Evolutionary conservation across 2,888 invertebrate genomes (phyloP).

Genomic region (Morpho deidamia): DNA sequence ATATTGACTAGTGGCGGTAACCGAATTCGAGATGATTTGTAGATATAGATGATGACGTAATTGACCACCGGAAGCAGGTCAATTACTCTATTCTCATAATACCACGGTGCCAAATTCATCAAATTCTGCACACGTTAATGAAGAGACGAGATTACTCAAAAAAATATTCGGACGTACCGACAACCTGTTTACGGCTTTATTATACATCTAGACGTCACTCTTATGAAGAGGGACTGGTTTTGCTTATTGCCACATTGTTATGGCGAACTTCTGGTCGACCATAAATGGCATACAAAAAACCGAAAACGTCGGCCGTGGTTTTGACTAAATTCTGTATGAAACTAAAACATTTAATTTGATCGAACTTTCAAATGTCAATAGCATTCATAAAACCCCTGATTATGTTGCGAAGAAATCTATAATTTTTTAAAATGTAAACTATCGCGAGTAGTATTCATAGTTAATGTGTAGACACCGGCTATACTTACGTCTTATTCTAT

Average conservation of each 20-base stretch:
- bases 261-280: slow-evolving; percentile 10
- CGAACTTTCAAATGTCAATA: not conserved
- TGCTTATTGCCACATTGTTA: slow-evolving; percentile 14
- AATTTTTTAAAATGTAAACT: too few species aligned
- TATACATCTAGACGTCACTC: slow-evolving; percentile 22
- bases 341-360: not conserved
- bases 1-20: too few species aligned
- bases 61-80: too few species aligned
- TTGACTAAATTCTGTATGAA: slow-evolving; percentile 12
- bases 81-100: not conserved
- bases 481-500: too few species aligned
- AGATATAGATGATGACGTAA: too few species aligned
- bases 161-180: slow-evolving; percentile 19
- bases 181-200: slow-evolving; percentile 23
- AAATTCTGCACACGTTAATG: slow-evolving; percentile 23
- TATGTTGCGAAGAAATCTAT: too few species aligned
- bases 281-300: slow-evolving; percentile 13
- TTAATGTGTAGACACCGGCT: too few species aligned
- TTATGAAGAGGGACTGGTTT: slow-evolving; percentile 20
- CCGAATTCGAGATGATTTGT: too few species aligned
- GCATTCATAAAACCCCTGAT: not conserved
- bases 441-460: too few species aligned
- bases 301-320: slow-evolving; percentile 5
- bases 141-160: slow-evolving; percentile 20
- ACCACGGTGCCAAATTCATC: slow-evolving; percentile 6